Base-by-base conservation (phyloP, 1,140 invertebrate species). In the Cyclargus thomasi region DNA sequence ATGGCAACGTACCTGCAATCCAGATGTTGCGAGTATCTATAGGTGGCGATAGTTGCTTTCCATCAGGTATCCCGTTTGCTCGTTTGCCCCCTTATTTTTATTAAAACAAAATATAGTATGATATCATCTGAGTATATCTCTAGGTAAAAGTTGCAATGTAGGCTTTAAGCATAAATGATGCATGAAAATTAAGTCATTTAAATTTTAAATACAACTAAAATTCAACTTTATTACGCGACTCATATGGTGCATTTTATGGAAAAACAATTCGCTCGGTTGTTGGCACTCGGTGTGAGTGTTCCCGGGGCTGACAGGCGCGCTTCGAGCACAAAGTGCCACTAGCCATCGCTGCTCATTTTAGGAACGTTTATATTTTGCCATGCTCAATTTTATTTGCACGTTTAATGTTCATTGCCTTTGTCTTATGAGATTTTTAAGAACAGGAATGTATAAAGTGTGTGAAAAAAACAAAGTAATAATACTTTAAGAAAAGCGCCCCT, bases 311-410 rank as follows among this genome's bases (percentile, higher is more conserved):
- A 64, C 39, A 64, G 53, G 47, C 39, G 36, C 22, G 47, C 39
- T 62, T 36, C 47, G 17, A 62, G 69, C 62, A n/a, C 69, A 67
- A 22, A 64, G 66, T 20, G 53, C 20, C 64, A 62, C 55, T 23
- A 59, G 64, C 36, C 64, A 62, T 57, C 47, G 53, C 47, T 36
- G 68, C 47, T 67, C 68, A 66, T 66, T 70, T 63, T 21, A 62
- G 20, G 55, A 36, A 23, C 21, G 22, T 29, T 17, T 35, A 66
- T 63, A 62, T 65, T 70, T 63, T 53, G 62, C 29, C 17, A 57
- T 20, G 29, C 10, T 39, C 18, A 11, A 20, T 64, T 39, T 39
- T 2, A 39, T 64, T 39, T 36, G n/a, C 63, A 64, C 35, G 1
- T 39, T 36, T 64, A 14, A 36, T n/a, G 1, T 29, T 39, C 6